A percentile compares a stretch with the other conserved stretches of the same genome.
Evolutionary conservation across 2,113 vertebrate genomes (phyloP).

Genomic region (Thryonomys swinderianus): DNA sequence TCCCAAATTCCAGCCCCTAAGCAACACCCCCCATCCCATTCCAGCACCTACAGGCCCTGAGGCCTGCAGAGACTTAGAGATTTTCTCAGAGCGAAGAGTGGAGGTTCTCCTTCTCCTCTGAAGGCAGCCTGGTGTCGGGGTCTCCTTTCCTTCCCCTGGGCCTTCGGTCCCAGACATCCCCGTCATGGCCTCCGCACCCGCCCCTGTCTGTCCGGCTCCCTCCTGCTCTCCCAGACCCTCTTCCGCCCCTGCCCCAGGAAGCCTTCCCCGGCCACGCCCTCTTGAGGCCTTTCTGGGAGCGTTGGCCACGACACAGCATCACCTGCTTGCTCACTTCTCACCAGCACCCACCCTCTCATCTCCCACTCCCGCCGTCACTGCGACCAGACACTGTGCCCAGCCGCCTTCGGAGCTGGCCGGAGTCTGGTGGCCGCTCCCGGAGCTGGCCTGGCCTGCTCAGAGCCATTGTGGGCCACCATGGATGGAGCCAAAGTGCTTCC

Average conservation of each 20-base stretch:
- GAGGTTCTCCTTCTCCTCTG: neutral
- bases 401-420: too few relatives aligned
- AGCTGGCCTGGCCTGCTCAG: neutral
- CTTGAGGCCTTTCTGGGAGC: neutral
- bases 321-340: neutral
- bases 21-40: neutral
- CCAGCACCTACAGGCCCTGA: neutral
- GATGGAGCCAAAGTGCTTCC: neutral
- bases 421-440: too few relatives aligned
- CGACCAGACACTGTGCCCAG: neutral
- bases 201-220: neutral
- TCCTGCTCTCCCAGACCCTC: neutral
- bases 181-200: neutral
- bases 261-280: neutral
- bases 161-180: neutral
- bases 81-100: neutral
- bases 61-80: neutral
- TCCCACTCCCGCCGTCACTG: neutral
- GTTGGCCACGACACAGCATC: neutral
- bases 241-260: neutral
- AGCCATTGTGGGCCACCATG: neutral
- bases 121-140: neutral
- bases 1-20: constrained; percentile 10
- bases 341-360: neutral
- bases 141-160: neutral